Base-by-base conservation (phyloP, 1,140 invertebrate species). In the Drosophila mojavensis region DNA sequence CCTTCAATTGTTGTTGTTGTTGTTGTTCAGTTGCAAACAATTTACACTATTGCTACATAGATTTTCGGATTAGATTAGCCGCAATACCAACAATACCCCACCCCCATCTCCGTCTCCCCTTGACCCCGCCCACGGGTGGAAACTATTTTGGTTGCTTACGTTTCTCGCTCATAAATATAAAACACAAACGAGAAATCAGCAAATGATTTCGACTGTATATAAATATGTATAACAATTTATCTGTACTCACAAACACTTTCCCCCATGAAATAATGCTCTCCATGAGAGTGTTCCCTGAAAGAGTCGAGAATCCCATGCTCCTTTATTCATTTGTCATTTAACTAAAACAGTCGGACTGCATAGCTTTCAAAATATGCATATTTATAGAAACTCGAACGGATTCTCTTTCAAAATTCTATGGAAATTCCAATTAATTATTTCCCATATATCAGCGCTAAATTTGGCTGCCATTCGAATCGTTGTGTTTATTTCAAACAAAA, bases 101-200 rank as follows among this genome's bases (percentile, higher is more conserved):
- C 30, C 11, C 15, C 33, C 15, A 15, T 17, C 28, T 30, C 28
- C 28, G 5, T 30, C 28, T 30, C 59, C 9, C 17, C 20, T 6
- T 11, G 7, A 39, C 60, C 48, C 51, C 28, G 60, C n/a, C 10
- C 56, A 30, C 15, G 0, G 59, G 15, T 9, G 59, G 39, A 75
- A 69, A 86, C 78, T 85, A 85, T 85, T 85, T 85, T 86, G 36
- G 81, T 78, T 75, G 82, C 81, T 85, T 75, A 85, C 81, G 82
- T 65, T 63, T 24, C 53, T 24, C 56, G 20, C 53, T 24, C 60
- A 39, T 56, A 65, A 66, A 66, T 67, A 60, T 59, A 69, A 39
- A 53, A 71, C 56, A 71, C 53, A 39, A 39, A 56, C 62, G 41
- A 50, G 41, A 50, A 73, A 60, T 61, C 68, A 68, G 70, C 56